These are phyloP conservation scores for Corythoichthys haematopterus DNA, from an alignment of 2,113 vertebrate species.

Conservation along the genomic window DNA sequence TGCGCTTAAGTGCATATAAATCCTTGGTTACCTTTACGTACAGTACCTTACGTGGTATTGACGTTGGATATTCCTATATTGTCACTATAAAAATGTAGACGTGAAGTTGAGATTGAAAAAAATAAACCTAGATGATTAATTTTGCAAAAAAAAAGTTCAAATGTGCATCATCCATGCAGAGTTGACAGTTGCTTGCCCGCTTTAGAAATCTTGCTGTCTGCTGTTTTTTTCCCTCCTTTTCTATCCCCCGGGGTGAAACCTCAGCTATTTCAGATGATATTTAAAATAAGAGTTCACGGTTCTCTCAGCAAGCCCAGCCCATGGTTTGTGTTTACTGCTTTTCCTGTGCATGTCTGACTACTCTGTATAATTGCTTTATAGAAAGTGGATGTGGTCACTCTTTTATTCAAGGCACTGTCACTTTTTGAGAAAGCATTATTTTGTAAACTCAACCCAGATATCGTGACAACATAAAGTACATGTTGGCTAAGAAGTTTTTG, in stretches of 20 bases:
- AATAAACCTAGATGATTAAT: background rate
- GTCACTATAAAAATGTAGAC: background rate
- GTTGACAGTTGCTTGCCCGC: conserved; percentile 22
- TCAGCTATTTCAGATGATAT: conserved; percentile 58
- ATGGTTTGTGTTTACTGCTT: conserved; percentile 44
- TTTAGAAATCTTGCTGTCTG: conserved; percentile 20
- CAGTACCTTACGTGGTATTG: background rate
- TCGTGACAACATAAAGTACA: background rate
- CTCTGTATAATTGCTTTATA: conserved; percentile 15
- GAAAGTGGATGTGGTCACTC: conserved; percentile 29
- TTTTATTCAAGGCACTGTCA: conserved; percentile 5
- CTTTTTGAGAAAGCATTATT: conserved; percentile 8
- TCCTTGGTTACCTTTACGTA: background rate
- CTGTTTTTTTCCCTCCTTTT: conserved; percentile 31
- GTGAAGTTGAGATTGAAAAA: background rate
- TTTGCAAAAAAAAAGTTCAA: conserved; percentile 5
- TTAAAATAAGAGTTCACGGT: conserved; percentile 54
- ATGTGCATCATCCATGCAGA: conserved; percentile 14
- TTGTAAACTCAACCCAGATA: background rate
- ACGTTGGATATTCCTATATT: background rate
- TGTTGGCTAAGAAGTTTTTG: background rate
- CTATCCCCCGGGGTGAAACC: conserved; percentile 42
- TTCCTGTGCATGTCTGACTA: conserved; percentile 16
- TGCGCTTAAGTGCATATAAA: conserved; percentile 11
- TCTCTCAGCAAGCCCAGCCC: conserved; percentile 47